phyloP scores from a whole-genome alignment of 2,113 vertebrate genomes.

The Eulacestoma nigropectus region DNA sequence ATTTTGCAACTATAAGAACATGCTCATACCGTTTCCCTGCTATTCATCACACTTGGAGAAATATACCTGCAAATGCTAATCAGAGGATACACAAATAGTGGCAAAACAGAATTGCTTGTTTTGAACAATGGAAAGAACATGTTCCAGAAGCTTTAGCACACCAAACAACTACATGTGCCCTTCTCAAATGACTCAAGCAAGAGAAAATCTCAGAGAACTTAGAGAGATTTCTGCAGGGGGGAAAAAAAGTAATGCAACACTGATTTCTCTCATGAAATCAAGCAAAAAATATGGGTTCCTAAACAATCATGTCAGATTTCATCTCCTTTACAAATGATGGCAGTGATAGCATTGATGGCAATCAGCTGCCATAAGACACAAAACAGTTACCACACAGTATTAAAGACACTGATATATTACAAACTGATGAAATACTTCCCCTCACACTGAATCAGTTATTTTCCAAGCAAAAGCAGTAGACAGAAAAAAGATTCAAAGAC shows the following conservation, averaged over 20 bases:
- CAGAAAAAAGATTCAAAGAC: neutral
- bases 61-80: neutral
- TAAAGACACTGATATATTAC: neutral
- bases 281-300: neutral
- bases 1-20: neutral
- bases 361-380: neutral
- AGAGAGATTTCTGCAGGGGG: neutral
- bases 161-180: neutral
- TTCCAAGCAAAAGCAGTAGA: neutral
- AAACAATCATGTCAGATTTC: neutral
- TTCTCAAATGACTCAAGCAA: neutral
- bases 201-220: neutral
- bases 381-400: neutral
- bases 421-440: neutral
- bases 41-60: neutral
- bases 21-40: neutral
- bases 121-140: neutral
- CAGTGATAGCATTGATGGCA: rapidly evolving
- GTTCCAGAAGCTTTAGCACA: neutral
- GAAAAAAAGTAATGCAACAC: neutral
- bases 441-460: neutral
- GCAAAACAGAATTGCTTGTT: neutral
- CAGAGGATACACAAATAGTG: neutral
- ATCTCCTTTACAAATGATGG: neutral
- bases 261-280: neutral